Percentiles rank a stretch among this genome's conserved stretches.
Evolutionary conservation across 2,113 vertebrate species (phyloP).

Genomic region (Oceanites oceanicus): DNA sequence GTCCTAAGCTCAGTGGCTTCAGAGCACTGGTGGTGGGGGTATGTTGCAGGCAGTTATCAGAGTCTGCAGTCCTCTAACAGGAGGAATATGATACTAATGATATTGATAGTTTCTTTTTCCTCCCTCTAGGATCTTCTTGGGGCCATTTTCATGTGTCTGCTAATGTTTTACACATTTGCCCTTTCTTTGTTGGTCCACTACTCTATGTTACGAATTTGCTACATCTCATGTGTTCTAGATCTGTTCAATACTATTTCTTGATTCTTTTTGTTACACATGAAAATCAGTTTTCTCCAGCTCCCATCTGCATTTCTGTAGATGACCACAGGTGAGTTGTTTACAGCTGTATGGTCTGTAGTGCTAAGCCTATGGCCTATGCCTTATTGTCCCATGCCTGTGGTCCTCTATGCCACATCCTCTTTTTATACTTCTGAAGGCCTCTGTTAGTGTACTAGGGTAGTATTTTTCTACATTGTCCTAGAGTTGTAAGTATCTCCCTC

Average conservation of each 20-base stretch:
- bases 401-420: neutral
- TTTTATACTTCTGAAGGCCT: neutral
- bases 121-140: neutral
- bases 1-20: neutral
- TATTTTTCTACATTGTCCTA: neutral
- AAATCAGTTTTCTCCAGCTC: neutral
- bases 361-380: neutral
- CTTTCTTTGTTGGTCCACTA: neutral
- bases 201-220: neutral
- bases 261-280: neutral
- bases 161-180: neutral
- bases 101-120: neutral
- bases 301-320: neutral
- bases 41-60: neutral
- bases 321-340: neutral
- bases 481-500: neutral
- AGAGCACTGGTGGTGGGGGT: no score
- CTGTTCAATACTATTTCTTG: neutral
- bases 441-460: neutral
- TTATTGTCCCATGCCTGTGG: neutral
- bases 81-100: neutral
- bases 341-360: neutral
- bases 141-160: neutral
- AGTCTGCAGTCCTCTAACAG: neutral
- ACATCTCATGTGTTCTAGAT: neutral